Conservation (phyloP, 2,797 vertebrate species). For the Rhynchotus rufescens region DNA sequence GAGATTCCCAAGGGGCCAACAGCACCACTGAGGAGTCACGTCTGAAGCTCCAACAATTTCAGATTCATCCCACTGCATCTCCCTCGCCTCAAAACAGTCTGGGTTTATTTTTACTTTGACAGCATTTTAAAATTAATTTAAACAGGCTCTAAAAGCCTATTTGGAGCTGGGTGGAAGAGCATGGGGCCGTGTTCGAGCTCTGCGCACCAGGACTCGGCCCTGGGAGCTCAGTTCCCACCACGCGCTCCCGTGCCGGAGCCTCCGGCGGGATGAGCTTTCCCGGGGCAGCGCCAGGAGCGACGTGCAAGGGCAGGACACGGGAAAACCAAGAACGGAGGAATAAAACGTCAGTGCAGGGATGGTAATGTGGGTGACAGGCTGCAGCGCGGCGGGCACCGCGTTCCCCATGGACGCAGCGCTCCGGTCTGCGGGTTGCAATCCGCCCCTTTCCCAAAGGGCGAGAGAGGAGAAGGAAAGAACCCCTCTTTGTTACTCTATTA, state of each 20-base stretch:
- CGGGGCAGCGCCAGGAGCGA: constrained; percentile 9
- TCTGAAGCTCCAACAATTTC: accelerated
- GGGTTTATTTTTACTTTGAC: accelerated
- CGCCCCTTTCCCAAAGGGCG: neutral
- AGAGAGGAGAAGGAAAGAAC: too few relatives aligned
- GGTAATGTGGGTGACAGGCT: accelerated
- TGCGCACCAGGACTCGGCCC: too few relatives aligned
- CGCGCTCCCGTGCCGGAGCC: neutral
- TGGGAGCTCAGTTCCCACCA: neutral
- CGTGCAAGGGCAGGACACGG: neutral
- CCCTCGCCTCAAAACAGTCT: too few relatives aligned
- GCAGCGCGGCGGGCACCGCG: neutral
- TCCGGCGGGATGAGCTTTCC: constrained; percentile 8
- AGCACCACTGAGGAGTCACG: neutral
- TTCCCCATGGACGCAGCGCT: too few relatives aligned
- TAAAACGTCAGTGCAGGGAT: neutral
- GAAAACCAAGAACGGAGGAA: constrained; percentile 16
- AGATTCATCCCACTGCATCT: accelerated
- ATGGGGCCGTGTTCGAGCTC: too few relatives aligned
- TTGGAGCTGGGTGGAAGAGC: too few relatives aligned
- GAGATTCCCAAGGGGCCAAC: neutral
- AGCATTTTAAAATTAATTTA: accelerated
- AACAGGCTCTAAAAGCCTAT: accelerated
- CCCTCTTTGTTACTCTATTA: neutral
- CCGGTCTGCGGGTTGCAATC: neutral